Base-by-base conservation (phyloP, 2,888 invertebrate species). In the Andrena haemorrhoa region DNA sequence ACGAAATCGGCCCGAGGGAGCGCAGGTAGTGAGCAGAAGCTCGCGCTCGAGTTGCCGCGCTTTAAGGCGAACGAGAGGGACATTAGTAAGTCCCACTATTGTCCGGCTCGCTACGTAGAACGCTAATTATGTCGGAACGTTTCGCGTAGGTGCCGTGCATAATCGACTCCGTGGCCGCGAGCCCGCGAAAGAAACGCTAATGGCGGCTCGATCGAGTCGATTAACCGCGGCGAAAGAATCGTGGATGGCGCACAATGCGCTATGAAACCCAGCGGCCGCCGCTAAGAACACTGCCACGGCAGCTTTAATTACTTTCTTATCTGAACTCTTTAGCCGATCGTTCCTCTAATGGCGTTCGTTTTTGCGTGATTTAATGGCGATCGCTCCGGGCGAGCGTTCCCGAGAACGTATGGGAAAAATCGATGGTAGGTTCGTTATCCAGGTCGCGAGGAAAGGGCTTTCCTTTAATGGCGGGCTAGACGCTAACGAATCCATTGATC, bases 71-170 rank as follows among this genome's bases (percentile, higher is more conserved):
- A 77, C 58, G 75, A 73, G 71, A 89, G 81, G 72, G 79, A 51
- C 71, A 74, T 75, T 31, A 12, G 26, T 75, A 49, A 60, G 61
- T 58, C 68, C 69, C 66, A 41, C 41, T 41, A 84, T 82, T 88
- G 83, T 88, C 72, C 74, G 64, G 41, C 41, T 41, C 56, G 63
- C 63, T 75, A 82, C 65, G 77, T 61, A 79, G 78, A 79, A 77
- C 85, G 83, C 81, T 89, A 89, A 89, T 89, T 90, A 85, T 78
- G 80, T 82, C 51, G 71, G 71, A 69, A 75, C 76, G 69, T 75
- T 53, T 71, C 79, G 68, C 73, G 41, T 69, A 79, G 76, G 66
- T 71, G 74, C 51, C 75, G 71, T 49, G 71, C 56, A 76, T 74
- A 78, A 86, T 84, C 72, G 70, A 77, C 47, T 51, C 33, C 29